Evolutionary conservation across 2,888 invertebrate genomes (phyloP).

Genomic region (Platycheirus albimanus): DNA sequence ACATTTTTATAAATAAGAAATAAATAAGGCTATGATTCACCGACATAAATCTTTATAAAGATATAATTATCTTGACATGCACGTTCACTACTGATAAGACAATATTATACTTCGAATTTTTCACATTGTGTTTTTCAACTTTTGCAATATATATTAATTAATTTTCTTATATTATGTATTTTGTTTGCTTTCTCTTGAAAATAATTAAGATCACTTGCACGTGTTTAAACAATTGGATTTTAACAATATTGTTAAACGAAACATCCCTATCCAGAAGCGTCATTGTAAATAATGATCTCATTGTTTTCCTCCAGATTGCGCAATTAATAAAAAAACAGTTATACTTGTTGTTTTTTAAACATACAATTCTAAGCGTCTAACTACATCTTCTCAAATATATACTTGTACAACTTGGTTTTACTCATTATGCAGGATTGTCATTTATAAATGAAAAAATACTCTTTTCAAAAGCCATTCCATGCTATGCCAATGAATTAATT

Average conservation of each 20-base stretch:
- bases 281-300: slow-evolving; percentile 9
- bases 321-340: not conserved
- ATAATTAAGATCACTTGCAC: slow-evolving; percentile 41
- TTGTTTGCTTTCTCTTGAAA: slow-evolving; percentile 15
- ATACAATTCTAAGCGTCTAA: too few relatives aligned
- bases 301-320: slow-evolving; percentile 13
- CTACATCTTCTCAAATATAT: not conserved
- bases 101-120: too few relatives aligned
- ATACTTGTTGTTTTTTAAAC: not conserved
- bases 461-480: too few relatives aligned
- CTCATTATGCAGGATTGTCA: too few relatives aligned
- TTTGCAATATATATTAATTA: slow-evolving; percentile 25
- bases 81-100: too few relatives aligned
- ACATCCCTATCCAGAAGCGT: not conserved
- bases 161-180: not conserved
- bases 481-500: not conserved
- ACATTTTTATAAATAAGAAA: too few relatives aligned
- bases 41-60: too few relatives aligned
- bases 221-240: slow-evolving; percentile 58
- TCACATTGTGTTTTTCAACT: not conserved
- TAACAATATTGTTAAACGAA: slow-evolving; percentile 35
- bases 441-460: too few relatives aligned
- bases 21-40: too few relatives aligned
- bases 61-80: too few relatives aligned
- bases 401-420: not conserved